Conservation (phyloP, 2,113 vertebrate genomes). For the Procavia capensis region DNA sequence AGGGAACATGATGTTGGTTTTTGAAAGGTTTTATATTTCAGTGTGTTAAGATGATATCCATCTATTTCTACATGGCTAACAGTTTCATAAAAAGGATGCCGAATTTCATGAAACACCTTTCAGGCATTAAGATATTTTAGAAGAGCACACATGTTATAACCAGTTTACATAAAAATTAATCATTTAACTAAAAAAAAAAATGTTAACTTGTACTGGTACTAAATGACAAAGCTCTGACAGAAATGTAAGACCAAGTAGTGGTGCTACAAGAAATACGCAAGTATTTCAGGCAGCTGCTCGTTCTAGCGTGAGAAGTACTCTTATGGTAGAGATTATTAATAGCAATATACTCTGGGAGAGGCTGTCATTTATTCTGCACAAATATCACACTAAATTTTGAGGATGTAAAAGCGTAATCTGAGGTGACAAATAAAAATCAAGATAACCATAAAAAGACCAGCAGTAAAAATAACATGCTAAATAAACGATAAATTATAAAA, state of each 20-base stretch:
- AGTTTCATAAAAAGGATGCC: neutral
- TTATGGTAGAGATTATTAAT: conserved; percentile 88
- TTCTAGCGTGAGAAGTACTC: conserved; percentile 85
- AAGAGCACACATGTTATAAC: neutral
- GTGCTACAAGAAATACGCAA: conserved; percentile 83
- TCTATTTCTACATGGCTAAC: neutral
- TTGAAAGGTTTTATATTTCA: conserved; percentile 12
- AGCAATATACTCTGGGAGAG: conserved; percentile 84
- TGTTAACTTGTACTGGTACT: conserved; percentile 69
- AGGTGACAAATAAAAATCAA: conserved; percentile 42
- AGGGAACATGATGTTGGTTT: neutral
- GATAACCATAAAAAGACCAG: neutral
- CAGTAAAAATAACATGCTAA: neutral
- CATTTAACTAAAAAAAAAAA: conserved; percentile 52
- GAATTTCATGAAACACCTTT: too few relatives aligned
- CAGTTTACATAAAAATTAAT: neutral
- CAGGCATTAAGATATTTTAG: neutral
- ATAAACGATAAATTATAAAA: conserved; percentile 47
- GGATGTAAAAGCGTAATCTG: conserved; percentile 53
- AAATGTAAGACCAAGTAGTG: conserved; percentile 80
- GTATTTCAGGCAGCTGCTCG: conserved; percentile 88
- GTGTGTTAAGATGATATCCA: neutral
- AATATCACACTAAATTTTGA: conserved; percentile 72
- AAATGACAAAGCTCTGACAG: conserved; percentile 77
- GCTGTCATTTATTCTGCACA: conserved; percentile 77